Evolutionary conservation across 2,888 invertebrate genomes (phyloP), one percentile per base, ranked within the genome.

Genomic region (Drosophila emarginata): DNA sequence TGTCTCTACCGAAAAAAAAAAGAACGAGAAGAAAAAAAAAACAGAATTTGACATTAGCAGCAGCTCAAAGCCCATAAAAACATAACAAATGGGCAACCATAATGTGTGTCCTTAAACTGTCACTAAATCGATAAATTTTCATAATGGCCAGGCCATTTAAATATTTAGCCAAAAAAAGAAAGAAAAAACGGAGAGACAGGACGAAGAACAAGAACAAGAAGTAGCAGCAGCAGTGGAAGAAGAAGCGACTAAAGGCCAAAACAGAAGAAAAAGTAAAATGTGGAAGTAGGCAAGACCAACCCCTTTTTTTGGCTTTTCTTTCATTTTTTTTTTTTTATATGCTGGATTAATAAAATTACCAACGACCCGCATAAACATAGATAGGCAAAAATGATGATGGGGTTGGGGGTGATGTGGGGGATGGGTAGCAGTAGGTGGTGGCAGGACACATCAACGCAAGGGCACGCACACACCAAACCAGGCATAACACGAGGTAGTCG

Each of bases 81-180:
- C 79, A 87, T 86, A 87, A 89, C 81, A 80, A 89, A 89, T 89
- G 85, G 88, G 70, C 77, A 75, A 72, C 81, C 85, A 76, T 89
- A 89, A 89, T 88, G 89, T 88, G 88, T 86, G 85, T 80, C 81
- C 81, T 89, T 88, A 89, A 89, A 89, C 88, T 89, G 89, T 89
- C 89, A 85, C 85, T 88, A 89, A 89, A 89, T 89, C 89, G 89
- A 89, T 89, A 89, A 89, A 89, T 89, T 89, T 89, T 88, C 81
- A 89, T 89, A 88, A 80, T 88, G 89, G 80, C 77, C 83, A 61
- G 80, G 87, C 79, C 88, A 88, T 89, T 89, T 87, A 78, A 85
- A 89, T 85, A 84, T 84, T 83, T 81, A 78, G 76, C 73, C 75
- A 64, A 40, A 57, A 59, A 69, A 57, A 57, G 54, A 51, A 14